Evolutionary conservation across 2,113 vertebrate species (phyloP), one percentile per base, ranked within the genome.

Genomic region (Forbesichthys agassizii): DNA sequence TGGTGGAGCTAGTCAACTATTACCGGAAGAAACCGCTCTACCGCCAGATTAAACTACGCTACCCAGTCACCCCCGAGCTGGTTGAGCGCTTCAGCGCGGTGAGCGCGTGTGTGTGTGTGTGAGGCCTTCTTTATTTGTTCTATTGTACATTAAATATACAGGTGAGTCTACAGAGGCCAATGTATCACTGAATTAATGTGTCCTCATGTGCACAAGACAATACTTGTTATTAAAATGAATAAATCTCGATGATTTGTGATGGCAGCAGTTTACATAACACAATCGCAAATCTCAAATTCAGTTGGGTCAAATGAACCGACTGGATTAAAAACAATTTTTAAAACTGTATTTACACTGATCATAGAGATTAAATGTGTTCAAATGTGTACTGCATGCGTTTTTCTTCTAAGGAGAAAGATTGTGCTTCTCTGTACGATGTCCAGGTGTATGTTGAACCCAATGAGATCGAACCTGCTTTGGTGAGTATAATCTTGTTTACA

Each of bases 21-120:
- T 98, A 94, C 0, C 93, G 88, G 86, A 97, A 96, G 79, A 96
- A 95, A 4, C 93, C 95, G 0, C 91, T 99, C 18, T 98, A 98
- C 82, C 95, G 97, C 10, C 98, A 97, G 84, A 96, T 96, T 92
- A 96, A 94, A 11, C 87, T 99, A 51, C 96, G 96, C 18, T 99
- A 99, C 86, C 96, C 98, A 0, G 97, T 98, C 75, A 98, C 96
- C 0, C 95, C 94, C 0, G 93, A 97, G 80, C 93, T 99, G 61
- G 92, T 98, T 75, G 90, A 93, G 4, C 95, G 94, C 79, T 98
- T 97, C 87, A 95, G 92, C 72, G 84, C 42, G 55, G 98, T 96
- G 74, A 88, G 94, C 6, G 33, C 3, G 11, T 14, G 11, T 51
- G 49, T 51, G 49, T 52, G 49, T 52, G 49, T 52, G 49, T 52